A percentile compares a stretch with the other conserved stretches of the same genome.
Conservation (phyloP, 2,888 invertebrate species). For the Penaeus monodon region DNA sequence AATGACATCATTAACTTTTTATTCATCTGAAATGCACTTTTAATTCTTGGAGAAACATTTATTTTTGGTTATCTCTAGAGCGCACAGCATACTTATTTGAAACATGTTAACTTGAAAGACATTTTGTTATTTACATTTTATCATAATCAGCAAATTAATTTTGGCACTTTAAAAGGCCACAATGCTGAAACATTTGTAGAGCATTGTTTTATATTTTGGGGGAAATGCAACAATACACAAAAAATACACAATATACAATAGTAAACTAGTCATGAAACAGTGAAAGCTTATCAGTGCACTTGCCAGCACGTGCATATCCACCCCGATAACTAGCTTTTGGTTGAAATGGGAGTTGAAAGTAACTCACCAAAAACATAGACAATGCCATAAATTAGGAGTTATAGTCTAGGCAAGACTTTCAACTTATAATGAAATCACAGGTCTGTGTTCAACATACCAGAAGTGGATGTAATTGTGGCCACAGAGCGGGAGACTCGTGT, state of each 20-base stretch:
- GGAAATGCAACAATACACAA: no score
- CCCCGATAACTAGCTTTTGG: conserved; percentile 10
- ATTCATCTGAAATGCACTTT: no score
- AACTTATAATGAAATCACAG: conserved; percentile 25
- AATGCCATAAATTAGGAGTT: not conserved
- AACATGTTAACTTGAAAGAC: no score
- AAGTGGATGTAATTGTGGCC: conserved; percentile 56
- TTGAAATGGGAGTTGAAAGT: conserved; percentile 10
- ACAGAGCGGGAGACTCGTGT: conserved; percentile 44
- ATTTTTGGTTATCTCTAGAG: no score
- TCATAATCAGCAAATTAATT: conserved; percentile 8
- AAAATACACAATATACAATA: no score
- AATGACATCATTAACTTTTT: no score
- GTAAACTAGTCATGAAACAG: no score
- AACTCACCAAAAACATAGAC: not conserved
- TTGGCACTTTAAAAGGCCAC: conserved; percentile 33
- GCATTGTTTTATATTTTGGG: conserved; percentile 9
- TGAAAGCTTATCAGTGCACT: no score
- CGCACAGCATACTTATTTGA: no score
- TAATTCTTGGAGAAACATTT: no score
- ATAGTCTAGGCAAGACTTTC: not conserved
- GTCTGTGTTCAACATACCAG: conserved; percentile 57
- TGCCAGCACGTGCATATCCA: no score
- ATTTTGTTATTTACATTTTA: no score
- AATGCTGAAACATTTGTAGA: not conserved